These are phyloP conservation scores for Cossypha heuglini DNA, from an alignment of 2,797 vertebrate genomes.

Conservation along the genomic window DNA sequence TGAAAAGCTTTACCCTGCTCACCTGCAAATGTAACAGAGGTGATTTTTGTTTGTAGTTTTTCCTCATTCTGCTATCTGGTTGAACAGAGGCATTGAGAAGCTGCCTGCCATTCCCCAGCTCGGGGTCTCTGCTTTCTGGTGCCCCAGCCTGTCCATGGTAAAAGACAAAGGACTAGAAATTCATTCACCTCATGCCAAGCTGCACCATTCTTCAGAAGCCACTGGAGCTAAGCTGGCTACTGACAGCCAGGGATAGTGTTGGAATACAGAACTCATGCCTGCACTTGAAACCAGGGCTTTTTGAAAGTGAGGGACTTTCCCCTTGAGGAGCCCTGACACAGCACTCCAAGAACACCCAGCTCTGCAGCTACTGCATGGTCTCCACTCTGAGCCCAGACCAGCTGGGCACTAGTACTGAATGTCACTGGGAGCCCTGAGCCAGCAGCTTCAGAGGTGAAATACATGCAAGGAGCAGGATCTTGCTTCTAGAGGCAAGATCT, in stretches of 20 bases:
- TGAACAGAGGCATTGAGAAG: neutral
- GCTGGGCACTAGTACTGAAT: neutral
- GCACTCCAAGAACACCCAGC: neutral
- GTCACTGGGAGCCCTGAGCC: neutral
- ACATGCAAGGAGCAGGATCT: neutral
- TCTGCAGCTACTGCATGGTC: neutral
- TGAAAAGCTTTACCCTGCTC: neutral
- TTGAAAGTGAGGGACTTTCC: fast-evolving
- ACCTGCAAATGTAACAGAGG: neutral
- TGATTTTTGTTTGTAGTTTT: neutral
- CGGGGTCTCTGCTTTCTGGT: neutral
- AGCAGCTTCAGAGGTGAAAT: neutral
- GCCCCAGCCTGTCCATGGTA: neutral
- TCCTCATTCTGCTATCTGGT: neutral
- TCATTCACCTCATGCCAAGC: neutral
- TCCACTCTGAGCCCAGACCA: neutral
- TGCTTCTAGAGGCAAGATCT: neutral
- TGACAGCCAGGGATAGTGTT: neutral
- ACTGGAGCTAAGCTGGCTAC: neutral
- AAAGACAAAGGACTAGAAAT: neutral
- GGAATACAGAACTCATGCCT: neutral
- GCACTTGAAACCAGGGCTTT: neutral
- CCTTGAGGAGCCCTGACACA: neutral
- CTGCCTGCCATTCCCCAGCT: neutral
- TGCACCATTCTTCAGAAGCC: neutral